Percentiles rank a stretch among this genome's conserved stretches.
These are phyloP conservation scores for Aphelinus certus DNA, from an alignment of 1,140 invertebrate species.

Conservation along the genomic window DNA sequence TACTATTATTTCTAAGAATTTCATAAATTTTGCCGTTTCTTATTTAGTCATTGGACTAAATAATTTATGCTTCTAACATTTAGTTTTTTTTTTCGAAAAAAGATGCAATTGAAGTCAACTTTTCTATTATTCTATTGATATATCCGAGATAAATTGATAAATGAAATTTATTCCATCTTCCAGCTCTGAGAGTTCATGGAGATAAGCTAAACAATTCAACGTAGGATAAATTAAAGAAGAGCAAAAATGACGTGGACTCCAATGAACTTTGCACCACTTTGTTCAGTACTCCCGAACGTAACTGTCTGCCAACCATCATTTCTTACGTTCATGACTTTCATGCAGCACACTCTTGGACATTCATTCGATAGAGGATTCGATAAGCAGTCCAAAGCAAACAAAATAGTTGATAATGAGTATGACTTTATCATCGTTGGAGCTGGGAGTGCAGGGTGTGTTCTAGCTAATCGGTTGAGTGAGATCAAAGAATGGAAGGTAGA, in stretches of 20 bases:
- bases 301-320: neutral
- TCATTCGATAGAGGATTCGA: neutral
- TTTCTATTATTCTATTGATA: too few species aligned
- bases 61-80: too few species aligned
- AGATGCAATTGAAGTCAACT: too few species aligned
- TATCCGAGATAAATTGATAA: too few species aligned
- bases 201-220: too few species aligned
- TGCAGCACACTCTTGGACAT: neutral
- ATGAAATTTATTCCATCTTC: too few species aligned
- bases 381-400: neutral
- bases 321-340: constrained; percentile 1
- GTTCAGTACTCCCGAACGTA: neutral
- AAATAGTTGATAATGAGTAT: neutral
- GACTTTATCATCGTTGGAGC: constrained; percentile 30
- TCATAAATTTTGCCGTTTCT: too few species aligned
- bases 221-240: neutral
- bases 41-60: too few species aligned
- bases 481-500: constrained; percentile 26
- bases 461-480: constrained; percentile 27
- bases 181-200: too few species aligned
- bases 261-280: neutral
- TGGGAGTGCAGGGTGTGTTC: constrained; percentile 24
- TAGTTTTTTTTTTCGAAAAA: too few species aligned
- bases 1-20: too few species aligned
- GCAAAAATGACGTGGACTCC: constrained; percentile 5